phyloP scores from a whole-genome alignment of 2,113 vertebrate species.

The Serinus canaria region DNA sequence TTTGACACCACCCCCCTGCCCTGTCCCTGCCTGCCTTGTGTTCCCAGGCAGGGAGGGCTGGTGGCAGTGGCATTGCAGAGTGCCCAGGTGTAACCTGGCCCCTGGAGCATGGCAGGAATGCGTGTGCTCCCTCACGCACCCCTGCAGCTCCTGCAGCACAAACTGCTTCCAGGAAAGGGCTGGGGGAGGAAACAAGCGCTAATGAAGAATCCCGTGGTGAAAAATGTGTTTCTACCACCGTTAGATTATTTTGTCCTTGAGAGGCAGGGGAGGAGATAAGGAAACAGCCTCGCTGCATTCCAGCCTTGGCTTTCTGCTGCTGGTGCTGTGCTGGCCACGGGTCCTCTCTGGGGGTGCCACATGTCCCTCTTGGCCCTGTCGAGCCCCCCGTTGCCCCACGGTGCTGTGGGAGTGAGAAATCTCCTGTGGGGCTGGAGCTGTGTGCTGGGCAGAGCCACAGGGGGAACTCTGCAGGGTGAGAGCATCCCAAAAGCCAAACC shows the following conservation, averaged over 20 bases:
- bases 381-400: rapidly evolving
- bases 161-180: background rate
- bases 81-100: background rate
- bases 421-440: background rate
- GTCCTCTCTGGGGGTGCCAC: background rate
- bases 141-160: background rate
- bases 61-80: rapidly evolving
- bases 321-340: background rate
- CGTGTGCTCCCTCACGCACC: background rate
- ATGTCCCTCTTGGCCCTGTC: background rate
- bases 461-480: background rate
- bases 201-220: background rate
- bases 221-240: background rate
- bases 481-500: rapidly evolving
- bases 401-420: background rate
- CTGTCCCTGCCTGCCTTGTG: background rate
- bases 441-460: background rate
- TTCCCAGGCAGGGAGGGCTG: rapidly evolving
- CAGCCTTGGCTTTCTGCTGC: background rate
- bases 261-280: background rate
- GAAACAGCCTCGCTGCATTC: background rate
- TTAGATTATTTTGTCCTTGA: background rate
- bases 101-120: rapidly evolving
- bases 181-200: background rate
- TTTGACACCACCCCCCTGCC: no score